Evolutionary conservation across 2,888 invertebrate genomes (phyloP).

Genomic region (Odontomyia ornata): DNA sequence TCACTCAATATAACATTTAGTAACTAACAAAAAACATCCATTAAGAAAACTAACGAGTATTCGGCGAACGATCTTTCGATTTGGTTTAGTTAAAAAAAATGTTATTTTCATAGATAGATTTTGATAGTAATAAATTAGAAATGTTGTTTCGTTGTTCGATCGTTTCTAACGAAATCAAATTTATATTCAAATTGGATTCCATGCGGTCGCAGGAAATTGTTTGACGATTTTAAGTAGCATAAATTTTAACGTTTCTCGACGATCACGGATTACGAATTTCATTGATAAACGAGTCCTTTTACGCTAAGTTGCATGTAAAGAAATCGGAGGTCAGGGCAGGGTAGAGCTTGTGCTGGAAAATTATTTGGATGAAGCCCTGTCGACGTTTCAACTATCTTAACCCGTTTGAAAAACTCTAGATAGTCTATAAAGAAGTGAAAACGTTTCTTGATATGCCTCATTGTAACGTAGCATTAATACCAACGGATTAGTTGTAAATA

Average conservation of each 20-base stretch:
- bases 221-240: slow-evolving; percentile 23
- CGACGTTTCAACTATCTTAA: slow-evolving; percentile 41
- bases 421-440: neutral
- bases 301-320: neutral
- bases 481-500: slow-evolving; percentile 14
- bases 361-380: slow-evolving; percentile 47
- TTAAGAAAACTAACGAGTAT: slow-evolving; percentile 15
- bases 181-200: slow-evolving; percentile 20
- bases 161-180: slow-evolving; percentile 3
- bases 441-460: slow-evolving; percentile 21
- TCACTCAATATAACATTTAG: slow-evolving; percentile 79
- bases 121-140: slow-evolving; percentile 15
- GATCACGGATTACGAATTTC: neutral
- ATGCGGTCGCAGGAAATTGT: neutral
- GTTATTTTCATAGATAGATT: slow-evolving; percentile 28
- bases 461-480: slow-evolving; percentile 7
- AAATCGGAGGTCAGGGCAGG: slow-evolving; percentile 38
- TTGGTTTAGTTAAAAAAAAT: neutral
- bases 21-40: slow-evolving; percentile 61
- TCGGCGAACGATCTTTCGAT: slow-evolving; percentile 27
- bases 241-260: slow-evolving; percentile 6
- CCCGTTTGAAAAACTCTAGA: neutral
- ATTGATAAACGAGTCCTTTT: neutral
- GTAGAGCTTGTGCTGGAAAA: slow-evolving; percentile 32
- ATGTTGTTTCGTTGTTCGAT: neutral